These are phyloP conservation scores for Pecten maximus DNA, from an alignment of 2,888 invertebrate genomes.

Conservation along the genomic window DNA sequence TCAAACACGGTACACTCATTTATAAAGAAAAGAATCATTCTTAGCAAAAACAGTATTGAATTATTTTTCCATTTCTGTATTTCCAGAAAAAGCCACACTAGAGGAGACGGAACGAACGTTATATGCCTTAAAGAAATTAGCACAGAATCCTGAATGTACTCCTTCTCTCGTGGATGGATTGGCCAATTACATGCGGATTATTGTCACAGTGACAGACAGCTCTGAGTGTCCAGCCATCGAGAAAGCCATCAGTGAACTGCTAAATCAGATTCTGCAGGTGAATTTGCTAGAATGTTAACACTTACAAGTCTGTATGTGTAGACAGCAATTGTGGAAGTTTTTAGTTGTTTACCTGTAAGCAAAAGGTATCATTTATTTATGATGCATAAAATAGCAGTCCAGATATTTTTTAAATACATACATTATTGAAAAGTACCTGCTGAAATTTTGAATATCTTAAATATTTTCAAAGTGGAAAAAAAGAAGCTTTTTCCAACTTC, in stretches of 20 bases:
- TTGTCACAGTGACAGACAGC: constrained; percentile 83
- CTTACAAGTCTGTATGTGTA: too few relatives aligned
- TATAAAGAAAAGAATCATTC: too few relatives aligned
- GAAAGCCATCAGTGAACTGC: constrained; percentile 74
- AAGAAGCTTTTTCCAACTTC: too few relatives aligned
- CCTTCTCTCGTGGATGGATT: constrained; percentile 84
- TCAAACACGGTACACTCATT: too few relatives aligned
- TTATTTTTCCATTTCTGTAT: constrained; percentile 40
- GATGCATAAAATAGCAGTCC: too few relatives aligned
- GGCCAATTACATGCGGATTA: constrained; percentile 80
- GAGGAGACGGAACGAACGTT: constrained; percentile 84
- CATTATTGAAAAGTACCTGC: too few relatives aligned
- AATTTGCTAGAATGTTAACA: background rate
- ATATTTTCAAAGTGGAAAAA: too few relatives aligned
- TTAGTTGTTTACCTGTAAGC: too few relatives aligned
- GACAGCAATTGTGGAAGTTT: background rate
- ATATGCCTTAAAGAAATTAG: constrained; percentile 84
- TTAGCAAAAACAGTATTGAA: background rate
- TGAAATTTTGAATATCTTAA: too few relatives aligned
- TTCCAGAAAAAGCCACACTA: constrained; percentile 75
- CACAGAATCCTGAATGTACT: constrained; percentile 85
- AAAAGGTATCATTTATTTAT: too few relatives aligned
- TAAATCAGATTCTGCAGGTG: constrained; percentile 77
- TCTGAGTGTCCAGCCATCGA: constrained; percentile 75
- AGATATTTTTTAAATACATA: too few relatives aligned